phyloP scores from a whole-genome alignment of 2,113 vertebrate genomes.

The Alaudala cheleensis region DNA sequence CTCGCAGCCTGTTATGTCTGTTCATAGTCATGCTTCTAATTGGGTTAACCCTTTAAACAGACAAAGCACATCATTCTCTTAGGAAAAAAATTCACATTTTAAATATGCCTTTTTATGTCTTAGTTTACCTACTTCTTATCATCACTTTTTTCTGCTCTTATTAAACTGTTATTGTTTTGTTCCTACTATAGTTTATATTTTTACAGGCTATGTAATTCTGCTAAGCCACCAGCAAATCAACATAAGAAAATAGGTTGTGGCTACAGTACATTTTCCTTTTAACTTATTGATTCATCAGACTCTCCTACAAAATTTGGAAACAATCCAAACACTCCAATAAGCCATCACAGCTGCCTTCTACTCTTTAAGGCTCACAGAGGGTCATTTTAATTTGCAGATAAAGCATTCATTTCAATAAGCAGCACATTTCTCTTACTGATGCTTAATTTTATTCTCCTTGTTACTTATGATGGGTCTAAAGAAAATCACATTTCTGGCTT shows the following conservation, averaged over 20 bases:
- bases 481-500: background rate
- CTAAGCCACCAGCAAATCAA: background rate
- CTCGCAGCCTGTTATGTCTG: background rate
- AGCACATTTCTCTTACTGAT: background rate
- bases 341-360: background rate
- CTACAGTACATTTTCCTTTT: background rate
- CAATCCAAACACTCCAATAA: background rate
- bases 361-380: background rate
- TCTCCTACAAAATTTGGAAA: background rate
- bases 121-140: background rate
- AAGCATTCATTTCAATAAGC: background rate
- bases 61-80: background rate
- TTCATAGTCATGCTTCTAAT: background rate
- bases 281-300: background rate
- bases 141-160: background rate
- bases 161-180: background rate
- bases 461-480: background rate
- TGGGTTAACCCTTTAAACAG: background rate
- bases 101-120: background rate
- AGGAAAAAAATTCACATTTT: background rate
- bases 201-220: background rate
- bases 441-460: background rate
- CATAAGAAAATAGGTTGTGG: background rate
- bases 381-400: conserved; percentile 4
- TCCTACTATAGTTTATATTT: background rate